phyloP scores from a whole-genome alignment of 2,888 invertebrate species.

The Trichogramma dendrolimi region DNA sequence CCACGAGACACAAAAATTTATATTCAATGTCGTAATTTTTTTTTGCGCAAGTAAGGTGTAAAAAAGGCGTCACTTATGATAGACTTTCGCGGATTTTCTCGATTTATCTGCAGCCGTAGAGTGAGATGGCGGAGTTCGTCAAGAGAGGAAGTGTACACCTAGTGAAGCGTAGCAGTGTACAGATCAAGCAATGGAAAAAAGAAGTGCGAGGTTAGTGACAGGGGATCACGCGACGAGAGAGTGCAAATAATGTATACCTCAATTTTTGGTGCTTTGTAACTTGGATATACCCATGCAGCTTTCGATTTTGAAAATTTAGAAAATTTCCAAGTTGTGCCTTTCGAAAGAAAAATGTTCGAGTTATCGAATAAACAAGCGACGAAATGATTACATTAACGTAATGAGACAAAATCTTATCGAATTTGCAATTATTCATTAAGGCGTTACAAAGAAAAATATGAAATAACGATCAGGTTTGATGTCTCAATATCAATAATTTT shows the following conservation, averaged over 20 bases:
- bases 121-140: slow-evolving; percentile 48
- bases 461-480: background rate
- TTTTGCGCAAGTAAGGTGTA: too few species aligned
- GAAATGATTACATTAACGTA: too few species aligned
- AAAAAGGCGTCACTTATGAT: too few species aligned
- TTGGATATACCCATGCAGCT: too few species aligned
- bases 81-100: too few species aligned
- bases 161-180: slow-evolving; percentile 56
- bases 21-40: too few species aligned
- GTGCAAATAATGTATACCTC: background rate
- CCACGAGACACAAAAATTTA: too few species aligned
- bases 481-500: background rate
- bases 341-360: too few species aligned
- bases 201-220: slow-evolving; percentile 55
- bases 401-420: background rate
- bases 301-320: too few species aligned
- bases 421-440: background rate
- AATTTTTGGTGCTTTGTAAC: too few species aligned
- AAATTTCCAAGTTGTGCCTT: too few species aligned
- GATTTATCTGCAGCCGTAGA: slow-evolving; percentile 15
- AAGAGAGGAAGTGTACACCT: slow-evolving; percentile 47
- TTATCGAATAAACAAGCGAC: too few species aligned
- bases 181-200: slow-evolving; percentile 56
- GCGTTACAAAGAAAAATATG: background rate
- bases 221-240: background rate